Base-by-base conservation (phyloP, 92 coral and sea anemone genomes). In the Phenganax marumi region DNA sequence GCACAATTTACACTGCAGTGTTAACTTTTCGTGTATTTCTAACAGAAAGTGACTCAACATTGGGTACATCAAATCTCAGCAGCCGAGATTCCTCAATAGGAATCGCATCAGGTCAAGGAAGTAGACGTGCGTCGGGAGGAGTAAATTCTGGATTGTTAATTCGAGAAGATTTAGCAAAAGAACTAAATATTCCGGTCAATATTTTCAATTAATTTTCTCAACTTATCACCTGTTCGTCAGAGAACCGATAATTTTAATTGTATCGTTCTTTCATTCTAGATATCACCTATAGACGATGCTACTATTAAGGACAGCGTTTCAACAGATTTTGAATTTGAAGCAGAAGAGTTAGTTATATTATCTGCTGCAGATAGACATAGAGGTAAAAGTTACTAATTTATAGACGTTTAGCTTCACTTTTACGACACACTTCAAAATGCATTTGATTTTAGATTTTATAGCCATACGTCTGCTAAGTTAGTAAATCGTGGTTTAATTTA, bases 301-400 rank as follows among this genome's bases (percentile, higher is more conserved):
- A 52, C 89, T 3, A 50, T 76, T 11, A 47, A 54, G 64, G 75
- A 82, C 81, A 25, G 81, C 48, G 43, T 39, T 61, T 50, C 98
- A 6, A 92, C 97, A 39, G 87, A 82, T 54, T 57, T 92, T 55
- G 87, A 80, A 12, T 80, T 92, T 17, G 73, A 81, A 9, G 95
- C 87, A 46, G 97, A 93, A 0, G 87, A 84, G 43, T 66, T 94
- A 9, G 73, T 91, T 52, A 85, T 89, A 12, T 75, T 94, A 60
- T 80, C 93, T 11, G 97, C 97, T 55, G 92, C 90, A 56, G 98
- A 94, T 75, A 89, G 89, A 43, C 90, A 89, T 13, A 63, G 93
- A 68, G 93, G 98, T 94, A 86, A 70, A 39, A 10, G 69, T 10
- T 21, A 65, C 58, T 22, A 43, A 8, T 11, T 70, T 70, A n/a